Evolutionary conservation across 2,113 vertebrate genomes (phyloP).

Genomic region (Reinhardtius hippoglossoides): DNA sequence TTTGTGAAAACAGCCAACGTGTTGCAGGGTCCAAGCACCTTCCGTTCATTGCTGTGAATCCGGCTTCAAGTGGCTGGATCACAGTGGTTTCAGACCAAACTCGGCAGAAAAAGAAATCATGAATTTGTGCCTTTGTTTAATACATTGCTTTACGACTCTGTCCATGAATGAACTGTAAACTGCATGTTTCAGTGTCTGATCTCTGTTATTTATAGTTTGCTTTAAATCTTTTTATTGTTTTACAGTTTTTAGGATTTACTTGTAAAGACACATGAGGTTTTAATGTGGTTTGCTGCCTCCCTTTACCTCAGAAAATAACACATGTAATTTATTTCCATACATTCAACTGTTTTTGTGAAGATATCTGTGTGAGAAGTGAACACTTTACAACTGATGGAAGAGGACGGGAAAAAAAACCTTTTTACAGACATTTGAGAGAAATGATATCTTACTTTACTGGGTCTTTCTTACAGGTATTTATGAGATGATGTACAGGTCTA

Average conservation of each 20-base stretch:
- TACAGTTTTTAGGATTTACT: constrained; percentile 4
- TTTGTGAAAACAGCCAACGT: constrained; percentile 32
- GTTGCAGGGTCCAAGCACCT: constrained; percentile 52
- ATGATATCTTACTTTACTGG: constrained; percentile 10
- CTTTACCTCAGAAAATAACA: constrained; percentile 20
- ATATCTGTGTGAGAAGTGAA: not conserved
- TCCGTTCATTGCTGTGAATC: constrained; percentile 32
- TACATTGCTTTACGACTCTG: constrained; percentile 2
- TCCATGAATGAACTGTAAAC: constrained; percentile 37
- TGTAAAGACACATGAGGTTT: not conserved
- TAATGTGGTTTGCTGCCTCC: constrained; percentile 59
- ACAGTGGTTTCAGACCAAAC: constrained; percentile 54
- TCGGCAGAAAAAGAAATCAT: constrained; percentile 22
- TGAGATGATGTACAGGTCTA: constrained; percentile 33
- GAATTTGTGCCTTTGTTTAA: constrained; percentile 75
- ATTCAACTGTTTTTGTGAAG: constrained; percentile 23
- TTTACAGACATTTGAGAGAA: constrained; percentile 8
- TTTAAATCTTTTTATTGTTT: constrained; percentile 9
- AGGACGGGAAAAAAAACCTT: not conserved
- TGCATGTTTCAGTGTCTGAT: constrained; percentile 46
- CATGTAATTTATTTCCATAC: not conserved
- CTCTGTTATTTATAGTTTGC: constrained; percentile 21
- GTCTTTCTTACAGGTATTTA: constrained; percentile 31
- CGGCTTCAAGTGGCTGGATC: constrained; percentile 2
- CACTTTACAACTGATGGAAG: not conserved